Evolutionary conservation across 1,140 invertebrate species (phyloP), one percentile per base, ranked within the genome.

Genomic region (Drosophila melanogaster): DNA sequence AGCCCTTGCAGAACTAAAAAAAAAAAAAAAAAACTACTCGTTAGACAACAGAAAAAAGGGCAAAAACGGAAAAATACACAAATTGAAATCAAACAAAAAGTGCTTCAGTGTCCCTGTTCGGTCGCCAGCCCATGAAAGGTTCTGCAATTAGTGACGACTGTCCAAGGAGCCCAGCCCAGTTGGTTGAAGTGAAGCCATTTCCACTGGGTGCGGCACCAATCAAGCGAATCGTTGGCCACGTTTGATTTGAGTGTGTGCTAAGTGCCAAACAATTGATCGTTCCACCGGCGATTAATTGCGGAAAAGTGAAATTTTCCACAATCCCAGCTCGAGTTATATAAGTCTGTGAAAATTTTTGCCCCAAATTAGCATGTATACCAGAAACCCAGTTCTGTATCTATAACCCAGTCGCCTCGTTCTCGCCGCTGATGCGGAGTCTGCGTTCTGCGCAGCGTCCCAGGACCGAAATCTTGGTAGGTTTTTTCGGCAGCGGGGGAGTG

Each of bases 321-420:
- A 55, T 54, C 60, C 49, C 30, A 14, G 15, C 8, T 50, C 24
- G 33, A 30, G 67, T 89, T 89, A 89, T 89, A 89, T 87, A 91
- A 90, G 74, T 70, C 57, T 55, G 73, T 73, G 79, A 91, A 91
- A 90, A 83, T 91, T 86, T 72, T 60, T 85, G 78, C 74, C 64
- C 72, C 77, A 84, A 84, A 89, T 87, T 89, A 71, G 84, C 84
- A 89, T 89, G 84, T 89, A 89, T 89, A 89, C 79, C 84, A 65
- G 73, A 84, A 89, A 66, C 77, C 77, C 73, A 89, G 69, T 85
- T 90, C 75, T 90, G 90, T 91, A 81, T 91, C 90, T 91, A 91
- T 84, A 91, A 91, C 79, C 80, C 56, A 87, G 72, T 53, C 62
- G 61, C 74, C 58, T 60, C 67, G 50, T 51, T 57, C 60, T 64